Percentiles rank a stretch among this genome's conserved stretches.
Conservation (phyloP, 2,113 vertebrate species). For the Pao palembangensis region DNA sequence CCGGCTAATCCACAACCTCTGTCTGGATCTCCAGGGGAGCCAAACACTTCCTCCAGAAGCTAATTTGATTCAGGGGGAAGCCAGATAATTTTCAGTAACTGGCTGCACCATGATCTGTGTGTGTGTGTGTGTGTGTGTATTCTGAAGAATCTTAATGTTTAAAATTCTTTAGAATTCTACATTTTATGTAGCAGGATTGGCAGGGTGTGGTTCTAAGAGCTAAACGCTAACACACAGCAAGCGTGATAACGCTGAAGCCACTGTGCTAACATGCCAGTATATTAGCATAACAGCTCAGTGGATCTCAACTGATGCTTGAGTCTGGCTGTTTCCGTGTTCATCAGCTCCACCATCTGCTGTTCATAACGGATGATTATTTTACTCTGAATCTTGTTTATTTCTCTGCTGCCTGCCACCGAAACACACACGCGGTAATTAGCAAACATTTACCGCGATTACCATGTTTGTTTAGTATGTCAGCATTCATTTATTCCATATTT, state of each 20-base stretch:
- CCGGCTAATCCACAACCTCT: constrained; percentile 47
- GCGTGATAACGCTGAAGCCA: neutral
- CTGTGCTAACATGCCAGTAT: neutral
- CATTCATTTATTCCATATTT: too few relatives aligned
- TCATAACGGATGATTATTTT: neutral
- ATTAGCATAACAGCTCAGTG: neutral
- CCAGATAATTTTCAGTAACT: constrained; percentile 20
- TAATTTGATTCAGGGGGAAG: constrained; percentile 38
- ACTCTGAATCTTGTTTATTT: too few relatives aligned
- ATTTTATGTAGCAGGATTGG: too few relatives aligned
- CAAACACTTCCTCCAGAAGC: constrained; percentile 34
- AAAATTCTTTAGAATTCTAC: too few relatives aligned
- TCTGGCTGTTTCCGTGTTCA: neutral
- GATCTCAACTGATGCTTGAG: neutral
- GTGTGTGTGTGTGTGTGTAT: neutral
- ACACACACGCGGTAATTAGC: too few relatives aligned
- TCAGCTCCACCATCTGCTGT: neutral
- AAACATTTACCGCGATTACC: too few relatives aligned
- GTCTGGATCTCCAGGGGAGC: constrained; percentile 37
- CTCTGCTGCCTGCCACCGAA: too few relatives aligned
- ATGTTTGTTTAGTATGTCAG: too few relatives aligned
- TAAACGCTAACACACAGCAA: neutral
- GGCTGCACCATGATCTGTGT: neutral
- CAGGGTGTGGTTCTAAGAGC: neutral
- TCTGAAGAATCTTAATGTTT: too few relatives aligned